Conservation (phyloP, 2,888 invertebrate genomes). For the Drosophila colorata region DNA sequence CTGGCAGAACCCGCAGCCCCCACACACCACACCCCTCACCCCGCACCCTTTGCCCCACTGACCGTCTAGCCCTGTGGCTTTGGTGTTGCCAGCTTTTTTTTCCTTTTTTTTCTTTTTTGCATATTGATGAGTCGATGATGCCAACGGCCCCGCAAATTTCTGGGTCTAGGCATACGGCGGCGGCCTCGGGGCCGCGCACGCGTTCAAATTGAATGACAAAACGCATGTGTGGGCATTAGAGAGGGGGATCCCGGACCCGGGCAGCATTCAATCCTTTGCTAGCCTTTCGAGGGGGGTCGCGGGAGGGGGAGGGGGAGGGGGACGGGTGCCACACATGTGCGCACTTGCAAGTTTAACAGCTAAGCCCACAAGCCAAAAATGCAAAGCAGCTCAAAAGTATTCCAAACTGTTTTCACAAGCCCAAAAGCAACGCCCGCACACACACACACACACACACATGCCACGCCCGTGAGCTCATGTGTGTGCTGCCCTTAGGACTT, state of each 20-base stretch:
- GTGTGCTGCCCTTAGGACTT: constrained; percentile 32
- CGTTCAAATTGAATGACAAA: constrained; percentile 76
- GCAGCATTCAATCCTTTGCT: constrained; percentile 48
- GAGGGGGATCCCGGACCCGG: neutral
- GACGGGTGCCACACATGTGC: constrained; percentile 19
- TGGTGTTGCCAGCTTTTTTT: constrained; percentile 30
- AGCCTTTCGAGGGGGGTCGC: too few relatives aligned
- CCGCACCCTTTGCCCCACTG: neutral
- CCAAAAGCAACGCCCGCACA: neutral
- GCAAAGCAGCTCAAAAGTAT: constrained; percentile 78
- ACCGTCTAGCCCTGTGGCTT: constrained; percentile 19
- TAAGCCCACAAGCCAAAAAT: constrained; percentile 76
- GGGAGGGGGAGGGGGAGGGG: neutral
- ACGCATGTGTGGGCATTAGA: constrained; percentile 63
- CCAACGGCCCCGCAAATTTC: constrained; percentile 31
- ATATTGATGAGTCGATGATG: constrained; percentile 70
- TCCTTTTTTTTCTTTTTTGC: constrained; percentile 47
- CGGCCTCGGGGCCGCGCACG: constrained; percentile 29
- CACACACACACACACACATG: constrained; percentile 15
- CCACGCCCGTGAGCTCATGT: constrained; percentile 42
- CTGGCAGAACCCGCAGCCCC: neutral
- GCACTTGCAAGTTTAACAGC: constrained; percentile 14
- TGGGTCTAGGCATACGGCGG: constrained; percentile 13
- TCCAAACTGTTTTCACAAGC: constrained; percentile 66
- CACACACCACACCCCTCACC: too few relatives aligned